phyloP scores from a whole-genome alignment of 2,888 invertebrate genomes.

The Stenodera caucasica region DNA sequence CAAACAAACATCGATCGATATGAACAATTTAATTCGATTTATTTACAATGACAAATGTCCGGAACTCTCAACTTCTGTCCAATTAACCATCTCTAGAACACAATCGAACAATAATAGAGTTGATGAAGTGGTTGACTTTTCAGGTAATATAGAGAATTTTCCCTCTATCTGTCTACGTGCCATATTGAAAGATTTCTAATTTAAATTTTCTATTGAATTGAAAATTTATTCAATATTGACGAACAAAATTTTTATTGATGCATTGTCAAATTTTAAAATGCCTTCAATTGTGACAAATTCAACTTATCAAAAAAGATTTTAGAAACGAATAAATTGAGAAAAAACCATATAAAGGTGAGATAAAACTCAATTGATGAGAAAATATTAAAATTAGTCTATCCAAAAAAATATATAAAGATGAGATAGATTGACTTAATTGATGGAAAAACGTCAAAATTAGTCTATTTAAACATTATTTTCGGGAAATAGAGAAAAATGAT shows the following conservation, averaged over 20 bases:
- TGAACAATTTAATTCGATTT: conserved; percentile 2
- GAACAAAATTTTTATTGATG: background rate
- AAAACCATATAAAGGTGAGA: too few species aligned
- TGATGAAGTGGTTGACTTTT: conserved; percentile 10
- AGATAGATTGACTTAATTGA: too few species aligned
- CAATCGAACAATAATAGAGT: conserved; percentile 11
- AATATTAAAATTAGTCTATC: too few species aligned
- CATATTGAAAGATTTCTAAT: background rate
- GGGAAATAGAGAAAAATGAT: background rate
- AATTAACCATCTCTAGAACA: conserved; percentile 11
- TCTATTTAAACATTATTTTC: background rate
- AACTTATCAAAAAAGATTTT: too few species aligned
- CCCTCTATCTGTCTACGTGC: background rate
- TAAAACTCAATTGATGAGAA: too few species aligned
- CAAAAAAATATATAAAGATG: too few species aligned
- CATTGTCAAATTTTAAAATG: too few species aligned
- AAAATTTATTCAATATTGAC: background rate
- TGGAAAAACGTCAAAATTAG: background rate
- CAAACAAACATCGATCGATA: background rate
- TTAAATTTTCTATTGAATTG: background rate
- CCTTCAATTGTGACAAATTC: too few species aligned
- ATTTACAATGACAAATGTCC: background rate
- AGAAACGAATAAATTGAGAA: too few species aligned
- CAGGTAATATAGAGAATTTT: background rate
- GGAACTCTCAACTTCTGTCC: background rate